These are phyloP conservation scores for Alouatta palliata DNA, from an alignment of 2,113 vertebrate genomes.

Conservation along the genomic window DNA sequence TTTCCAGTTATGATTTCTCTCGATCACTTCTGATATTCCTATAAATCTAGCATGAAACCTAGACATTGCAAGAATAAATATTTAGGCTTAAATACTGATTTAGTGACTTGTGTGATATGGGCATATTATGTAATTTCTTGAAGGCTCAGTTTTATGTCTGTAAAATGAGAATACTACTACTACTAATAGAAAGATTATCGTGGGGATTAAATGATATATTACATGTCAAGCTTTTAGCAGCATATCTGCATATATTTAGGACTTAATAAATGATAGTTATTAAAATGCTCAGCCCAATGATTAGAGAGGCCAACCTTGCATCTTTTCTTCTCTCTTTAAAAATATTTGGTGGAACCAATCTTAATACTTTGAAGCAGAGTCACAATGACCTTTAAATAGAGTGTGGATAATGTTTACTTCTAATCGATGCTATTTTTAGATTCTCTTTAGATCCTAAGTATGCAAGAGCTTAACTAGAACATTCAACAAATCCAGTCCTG, in stretches of 20 bases:
- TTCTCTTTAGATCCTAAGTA: not conserved
- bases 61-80: not conserved
- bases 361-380: not conserved
- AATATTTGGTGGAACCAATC: not conserved
- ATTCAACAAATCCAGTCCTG: not conserved
- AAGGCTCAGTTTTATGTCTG: not conserved
- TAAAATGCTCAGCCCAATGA: not conserved
- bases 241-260: not conserved
- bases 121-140: not conserved
- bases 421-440: conserved; percentile 26
- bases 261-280: not conserved
- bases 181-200: not conserved
- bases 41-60: not conserved
- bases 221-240: not conserved
- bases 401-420: not conserved
- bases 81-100: not conserved
- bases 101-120: not conserved
- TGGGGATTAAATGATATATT: not conserved
- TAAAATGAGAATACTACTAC: not conserved
- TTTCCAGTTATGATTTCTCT: not conserved
- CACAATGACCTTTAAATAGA: not conserved
- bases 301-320: not conserved
- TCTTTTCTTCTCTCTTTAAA: conserved; percentile 19
- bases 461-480: not conserved
- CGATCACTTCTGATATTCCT: not conserved